Evolutionary conservation across 1,140 invertebrate genomes (phyloP).

Genomic region (Pachypeltis micranthus): DNA sequence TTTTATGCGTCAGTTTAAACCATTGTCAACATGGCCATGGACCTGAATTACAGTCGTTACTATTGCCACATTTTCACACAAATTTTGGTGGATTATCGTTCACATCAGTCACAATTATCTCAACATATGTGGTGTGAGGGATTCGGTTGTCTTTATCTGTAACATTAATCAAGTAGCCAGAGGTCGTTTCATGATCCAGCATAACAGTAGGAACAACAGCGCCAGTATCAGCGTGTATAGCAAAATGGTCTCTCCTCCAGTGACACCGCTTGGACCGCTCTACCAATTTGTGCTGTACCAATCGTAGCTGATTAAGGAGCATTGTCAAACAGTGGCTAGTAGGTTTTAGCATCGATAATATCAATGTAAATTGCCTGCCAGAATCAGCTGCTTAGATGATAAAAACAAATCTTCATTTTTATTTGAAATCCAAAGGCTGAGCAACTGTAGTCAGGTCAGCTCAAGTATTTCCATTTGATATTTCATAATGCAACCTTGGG

Average conservation of each 20-base stretch:
- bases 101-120: constrained; percentile 83
- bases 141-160: constrained; percentile 80
- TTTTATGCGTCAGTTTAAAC: constrained; percentile 62
- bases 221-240: constrained; percentile 83
- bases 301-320: constrained; percentile 80
- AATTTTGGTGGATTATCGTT: constrained; percentile 89
- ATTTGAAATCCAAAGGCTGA: constrained; percentile 76
- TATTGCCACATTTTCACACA: constrained; percentile 80
- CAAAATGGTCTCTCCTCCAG: constrained; percentile 62
- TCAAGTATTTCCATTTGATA: constrained; percentile 76
- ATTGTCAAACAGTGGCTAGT: constrained; percentile 84
- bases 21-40: too few relatives aligned
- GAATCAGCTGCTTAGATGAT: constrained; percentile 78
- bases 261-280: constrained; percentile 82
- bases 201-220: constrained; percentile 72
- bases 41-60: constrained; percentile 41
- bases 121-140: constrained; percentile 85
- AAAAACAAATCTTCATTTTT: constrained; percentile 63
- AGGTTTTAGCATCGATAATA: constrained; percentile 90
- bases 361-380: constrained; percentile 78
- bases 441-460: constrained; percentile 81
- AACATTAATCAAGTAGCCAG: constrained; percentile 77
- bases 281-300: constrained; percentile 82
- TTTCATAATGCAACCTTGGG: constrained; percentile 78
- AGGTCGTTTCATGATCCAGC: constrained; percentile 68